Percentiles rank a stretch among this genome's conserved stretches.
Conservation (phyloP, 2,113 vertebrate species). For the Apteryx mantelli region DNA sequence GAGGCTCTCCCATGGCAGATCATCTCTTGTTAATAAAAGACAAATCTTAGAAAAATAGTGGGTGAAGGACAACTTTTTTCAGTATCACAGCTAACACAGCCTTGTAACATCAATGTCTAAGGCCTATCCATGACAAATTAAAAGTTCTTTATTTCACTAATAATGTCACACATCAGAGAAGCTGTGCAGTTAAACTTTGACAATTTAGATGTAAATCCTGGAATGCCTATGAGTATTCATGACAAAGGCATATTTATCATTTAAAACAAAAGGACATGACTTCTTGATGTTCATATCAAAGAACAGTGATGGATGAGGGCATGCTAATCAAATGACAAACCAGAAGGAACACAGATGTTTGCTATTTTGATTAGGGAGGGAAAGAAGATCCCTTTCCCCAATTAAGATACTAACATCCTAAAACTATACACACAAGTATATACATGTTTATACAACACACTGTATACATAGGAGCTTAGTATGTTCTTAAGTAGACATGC, state of each 20-base stretch:
- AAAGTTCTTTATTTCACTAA: slow-evolving; percentile 77
- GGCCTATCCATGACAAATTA: slow-evolving; percentile 60
- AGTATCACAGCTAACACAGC: slow-evolving; percentile 42
- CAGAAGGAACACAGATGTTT: slow-evolving; percentile 73
- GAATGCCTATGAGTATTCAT: slow-evolving; percentile 65
- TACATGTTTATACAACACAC: background rate
- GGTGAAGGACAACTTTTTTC: slow-evolving; percentile 54
- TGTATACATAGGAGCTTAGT: background rate
- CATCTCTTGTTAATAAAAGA: slow-evolving; percentile 70
- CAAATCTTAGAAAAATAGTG: slow-evolving; percentile 67
- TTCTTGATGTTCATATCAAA: slow-evolving; percentile 73
- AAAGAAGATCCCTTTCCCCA: slow-evolving; percentile 15
- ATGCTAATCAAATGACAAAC: slow-evolving; percentile 68
- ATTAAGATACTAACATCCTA: background rate
- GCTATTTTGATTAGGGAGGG: slow-evolving; percentile 57
- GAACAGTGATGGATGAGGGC: slow-evolving; percentile 72
- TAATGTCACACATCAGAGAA: slow-evolving; percentile 69
- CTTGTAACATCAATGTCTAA: slow-evolving; percentile 61
- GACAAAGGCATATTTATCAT: slow-evolving; percentile 76
- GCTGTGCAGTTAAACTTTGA: slow-evolving; percentile 68
- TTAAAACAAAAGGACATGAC: slow-evolving; percentile 76
- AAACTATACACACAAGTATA: background rate
- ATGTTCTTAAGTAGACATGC: background rate
- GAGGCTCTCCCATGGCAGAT: slow-evolving; percentile 52
- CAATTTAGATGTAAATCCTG: slow-evolving; percentile 78